Conservation (phyloP, 2,888 invertebrate genomes). For the Dexiosoma caninum region DNA sequence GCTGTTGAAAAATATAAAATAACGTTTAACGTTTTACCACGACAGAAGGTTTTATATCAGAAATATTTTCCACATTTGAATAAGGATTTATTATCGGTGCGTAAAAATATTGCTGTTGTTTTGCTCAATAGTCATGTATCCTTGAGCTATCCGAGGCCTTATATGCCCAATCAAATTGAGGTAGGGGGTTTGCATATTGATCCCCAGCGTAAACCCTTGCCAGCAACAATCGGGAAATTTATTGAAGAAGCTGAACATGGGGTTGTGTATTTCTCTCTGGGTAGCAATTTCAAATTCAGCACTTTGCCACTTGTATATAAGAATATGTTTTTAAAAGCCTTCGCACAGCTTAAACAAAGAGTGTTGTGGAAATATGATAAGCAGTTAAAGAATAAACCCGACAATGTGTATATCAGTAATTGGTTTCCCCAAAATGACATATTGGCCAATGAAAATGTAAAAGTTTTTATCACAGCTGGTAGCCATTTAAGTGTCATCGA, state of each 20-base stretch:
- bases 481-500: slow-evolving; percentile 79
- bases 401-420: slow-evolving; percentile 74
- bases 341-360: slow-evolving; percentile 73
- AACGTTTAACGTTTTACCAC: slow-evolving; percentile 70
- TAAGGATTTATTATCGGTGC: slow-evolving; percentile 68
- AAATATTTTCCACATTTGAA: slow-evolving; percentile 71
- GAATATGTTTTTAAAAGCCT: slow-evolving; percentile 68
- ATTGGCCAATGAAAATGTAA: slow-evolving; percentile 78
- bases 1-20: slow-evolving; percentile 67
- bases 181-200: slow-evolving; percentile 77
- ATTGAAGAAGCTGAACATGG: slow-evolving; percentile 77
- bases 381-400: slow-evolving; percentile 70
- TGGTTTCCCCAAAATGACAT: slow-evolving; percentile 79
- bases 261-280: slow-evolving; percentile 79
- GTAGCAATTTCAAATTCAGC: slow-evolving; percentile 74
- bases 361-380: slow-evolving; percentile 78
- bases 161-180: slow-evolving; percentile 77
- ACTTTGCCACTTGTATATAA: slow-evolving; percentile 69
- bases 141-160: slow-evolving; percentile 73
- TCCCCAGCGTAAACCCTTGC: slow-evolving; percentile 70
- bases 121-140: slow-evolving; percentile 75
- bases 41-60: slow-evolving; percentile 69
- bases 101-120: slow-evolving; percentile 71
- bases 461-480: slow-evolving; percentile 79
- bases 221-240: slow-evolving; percentile 74